Evolutionary conservation across 53 echinoderm and acorn worm species (phyloP).

Genomic region (Crossaster papposus): DNA sequence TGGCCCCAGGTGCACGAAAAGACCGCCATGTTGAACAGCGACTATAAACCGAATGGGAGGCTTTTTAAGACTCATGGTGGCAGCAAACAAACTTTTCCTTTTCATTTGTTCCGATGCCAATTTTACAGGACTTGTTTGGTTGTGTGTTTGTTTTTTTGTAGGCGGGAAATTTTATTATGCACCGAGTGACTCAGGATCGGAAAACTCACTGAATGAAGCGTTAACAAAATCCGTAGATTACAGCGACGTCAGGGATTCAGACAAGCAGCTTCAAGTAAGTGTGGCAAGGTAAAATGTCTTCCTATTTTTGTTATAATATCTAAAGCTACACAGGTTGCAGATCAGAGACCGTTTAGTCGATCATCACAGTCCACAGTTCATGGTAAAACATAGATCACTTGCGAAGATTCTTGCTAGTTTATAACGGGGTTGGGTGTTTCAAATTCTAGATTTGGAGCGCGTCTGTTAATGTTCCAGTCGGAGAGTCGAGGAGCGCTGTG

Average conservation of each 20-base stretch:
- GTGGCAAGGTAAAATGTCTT: background rate
- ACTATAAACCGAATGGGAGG: no score
- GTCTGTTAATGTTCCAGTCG: background rate
- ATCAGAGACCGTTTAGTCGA: no score
- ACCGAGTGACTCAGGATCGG: background rate
- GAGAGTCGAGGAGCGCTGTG: background rate
- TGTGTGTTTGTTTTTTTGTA: background rate
- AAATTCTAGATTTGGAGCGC: constrained; percentile 2
- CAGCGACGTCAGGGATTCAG: constrained; percentile 9
- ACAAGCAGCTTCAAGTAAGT: constrained; percentile 16
- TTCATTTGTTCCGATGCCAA: background rate
- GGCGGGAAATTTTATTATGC: constrained; percentile 22
- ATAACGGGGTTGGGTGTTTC: background rate
- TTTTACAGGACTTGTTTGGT: background rate
- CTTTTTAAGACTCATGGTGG: no score
- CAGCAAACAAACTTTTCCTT: background rate
- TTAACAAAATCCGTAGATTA: background rate
- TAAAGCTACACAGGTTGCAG: no score
- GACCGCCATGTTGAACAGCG: no score
- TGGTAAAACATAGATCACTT: background rate
- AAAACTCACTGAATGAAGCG: background rate
- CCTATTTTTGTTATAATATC: background rate
- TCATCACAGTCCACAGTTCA: no score
- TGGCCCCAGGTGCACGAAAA: no score
- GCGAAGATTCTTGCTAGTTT: background rate